Evolutionary conservation across 2,113 vertebrate genomes (phyloP), one percentile per base, ranked within the genome.

Genomic region (Thalassarche chlororhynchos): DNA sequence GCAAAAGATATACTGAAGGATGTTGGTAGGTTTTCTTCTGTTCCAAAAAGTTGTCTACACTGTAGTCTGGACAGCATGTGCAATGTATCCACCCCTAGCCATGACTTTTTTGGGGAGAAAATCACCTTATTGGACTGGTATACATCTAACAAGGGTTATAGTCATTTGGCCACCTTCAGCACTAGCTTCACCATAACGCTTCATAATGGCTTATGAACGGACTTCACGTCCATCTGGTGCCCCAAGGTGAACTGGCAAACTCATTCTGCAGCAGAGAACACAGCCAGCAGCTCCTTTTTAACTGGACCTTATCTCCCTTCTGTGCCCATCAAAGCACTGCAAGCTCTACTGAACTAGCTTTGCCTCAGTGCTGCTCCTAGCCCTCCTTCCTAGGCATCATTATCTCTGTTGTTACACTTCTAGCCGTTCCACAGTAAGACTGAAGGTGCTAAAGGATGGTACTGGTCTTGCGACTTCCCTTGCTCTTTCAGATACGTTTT

Each of bases 11-110:
- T 0, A 32, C 25, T 84, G 47, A 65, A 81, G 24, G 31, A 54
- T 0, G 0, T 2, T 65, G 9, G 6, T 21, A 57, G 24, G 13
- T 61, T 70, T 88, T 65, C 31, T 44, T 36, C 71, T 70, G 6
- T 78, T 94, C 65, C 21, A 57, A 62, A 34, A 76, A 16, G 47
- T 54, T 79, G 21, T 18, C 70, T 60, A 5, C 10, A 1, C 13
- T 46, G 18, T 12, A 65, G 24, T 10, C 28, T 42, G 26, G 62
- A 49, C 34, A 84, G 14, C 10, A 8, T 1, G 2, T 21, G 11
- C 24, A 24, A 20, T 15, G 13, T 29, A 44, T 17, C 40, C 25
- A 1, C 12, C 44, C 38, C 54, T 16, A n/a, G 31, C 40, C 21
- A 4, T 10, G 10, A 8, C 32, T n/a, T 24, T 36, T 66, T 47